Conservation (phyloP, 1,140 invertebrate genomes). For the Ladona fulva region DNA sequence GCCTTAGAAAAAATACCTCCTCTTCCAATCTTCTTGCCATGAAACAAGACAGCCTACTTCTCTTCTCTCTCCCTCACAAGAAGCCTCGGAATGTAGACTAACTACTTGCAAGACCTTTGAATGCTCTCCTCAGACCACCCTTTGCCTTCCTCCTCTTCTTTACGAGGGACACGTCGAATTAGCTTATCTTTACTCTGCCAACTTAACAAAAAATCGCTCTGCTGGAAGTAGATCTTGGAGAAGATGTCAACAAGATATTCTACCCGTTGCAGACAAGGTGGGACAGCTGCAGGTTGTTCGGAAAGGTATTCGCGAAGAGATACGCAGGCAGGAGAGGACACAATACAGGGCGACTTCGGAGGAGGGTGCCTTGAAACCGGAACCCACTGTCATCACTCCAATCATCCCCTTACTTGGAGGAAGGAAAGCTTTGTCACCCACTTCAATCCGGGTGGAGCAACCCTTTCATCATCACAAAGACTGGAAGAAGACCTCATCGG, state of each 20-base stretch:
- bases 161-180: neutral
- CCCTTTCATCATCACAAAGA: too few species aligned
- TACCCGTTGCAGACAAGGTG: conserved; percentile 6
- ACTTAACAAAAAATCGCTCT: neutral
- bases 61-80: neutral
- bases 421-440: neutral
- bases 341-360: neutral
- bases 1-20: too few species aligned
- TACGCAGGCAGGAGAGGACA: neutral
- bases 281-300: neutral
- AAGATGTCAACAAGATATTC: conserved; percentile 7
- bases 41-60: too few species aligned
- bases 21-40: too few species aligned
- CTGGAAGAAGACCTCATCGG: neutral
- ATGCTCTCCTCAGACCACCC: neutral
- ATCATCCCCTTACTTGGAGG: neutral
- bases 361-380: neutral
- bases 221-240: neutral
- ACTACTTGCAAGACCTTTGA: neutral
- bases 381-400: neutral
- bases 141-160: neutral
- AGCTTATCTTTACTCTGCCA: neutral
- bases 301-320: neutral
- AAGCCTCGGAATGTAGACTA: neutral
- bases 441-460: neutral